Evolutionary conservation across 2,113 vertebrate genomes (phyloP).

Genomic region (Neolamprologus caudopunctatus): DNA sequence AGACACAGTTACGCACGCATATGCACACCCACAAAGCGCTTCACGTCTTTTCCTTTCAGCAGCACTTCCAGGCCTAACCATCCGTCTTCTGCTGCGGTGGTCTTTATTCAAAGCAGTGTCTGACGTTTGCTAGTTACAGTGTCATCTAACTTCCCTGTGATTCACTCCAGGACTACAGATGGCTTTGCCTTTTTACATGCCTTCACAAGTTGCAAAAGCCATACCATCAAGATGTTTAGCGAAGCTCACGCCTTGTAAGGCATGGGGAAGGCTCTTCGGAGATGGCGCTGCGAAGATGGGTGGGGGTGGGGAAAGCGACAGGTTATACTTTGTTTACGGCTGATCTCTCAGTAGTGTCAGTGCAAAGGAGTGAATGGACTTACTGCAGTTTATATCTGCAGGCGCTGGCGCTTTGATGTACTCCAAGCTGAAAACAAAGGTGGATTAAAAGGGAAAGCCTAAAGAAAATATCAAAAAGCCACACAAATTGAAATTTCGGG

Average conservation of each 20-base stretch:
- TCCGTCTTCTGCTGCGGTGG: neutral
- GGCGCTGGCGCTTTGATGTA: neutral
- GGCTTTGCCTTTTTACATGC: neutral
- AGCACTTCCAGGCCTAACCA: neutral
- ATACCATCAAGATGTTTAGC: neutral
- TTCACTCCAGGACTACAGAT: neutral
- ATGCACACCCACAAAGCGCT: constrained; percentile 15
- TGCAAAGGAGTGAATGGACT: neutral
- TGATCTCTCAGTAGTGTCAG: neutral
- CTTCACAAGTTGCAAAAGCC: neutral
- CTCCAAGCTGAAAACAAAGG: neutral
- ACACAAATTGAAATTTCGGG: neutral
- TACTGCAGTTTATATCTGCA: neutral
- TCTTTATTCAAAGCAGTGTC: neutral
- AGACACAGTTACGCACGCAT: neutral
- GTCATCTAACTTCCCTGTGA: constrained; percentile 18
- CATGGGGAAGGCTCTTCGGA: neutral
- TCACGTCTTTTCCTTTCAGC: neutral
- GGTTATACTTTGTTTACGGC: constrained; percentile 2
- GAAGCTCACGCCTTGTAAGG: neutral
- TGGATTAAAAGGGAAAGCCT: neutral
- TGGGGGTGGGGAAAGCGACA: neutral
- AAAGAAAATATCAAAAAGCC: neutral
- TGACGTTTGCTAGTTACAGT: constrained; percentile 5
- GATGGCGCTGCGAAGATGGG: neutral